These are phyloP conservation scores for Diachasmimorpha longicaudata DNA, from an alignment of 1,140 invertebrate genomes.

Conservation along the genomic window DNA sequence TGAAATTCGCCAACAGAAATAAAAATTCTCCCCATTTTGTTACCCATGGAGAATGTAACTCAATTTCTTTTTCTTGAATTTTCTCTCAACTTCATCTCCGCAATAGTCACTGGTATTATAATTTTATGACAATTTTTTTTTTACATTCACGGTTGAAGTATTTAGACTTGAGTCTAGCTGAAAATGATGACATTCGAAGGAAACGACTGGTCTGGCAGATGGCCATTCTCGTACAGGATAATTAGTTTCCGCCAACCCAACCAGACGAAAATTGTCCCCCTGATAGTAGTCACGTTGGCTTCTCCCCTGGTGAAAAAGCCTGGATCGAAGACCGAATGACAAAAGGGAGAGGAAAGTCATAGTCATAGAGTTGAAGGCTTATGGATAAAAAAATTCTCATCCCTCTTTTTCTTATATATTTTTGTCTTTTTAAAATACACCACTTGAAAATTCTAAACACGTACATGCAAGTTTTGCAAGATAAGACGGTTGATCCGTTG, in stretches of 20 bases:
- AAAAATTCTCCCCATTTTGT: background rate
- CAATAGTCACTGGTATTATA: background rate
- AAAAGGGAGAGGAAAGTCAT: background rate
- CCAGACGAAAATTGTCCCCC: constrained; percentile 32
- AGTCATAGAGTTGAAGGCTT: too few species aligned
- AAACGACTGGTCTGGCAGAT: constrained; percentile 42
- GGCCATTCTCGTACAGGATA: constrained; percentile 34
- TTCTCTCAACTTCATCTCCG: background rate
- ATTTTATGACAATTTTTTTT: background rate
- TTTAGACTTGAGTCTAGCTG: background rate
- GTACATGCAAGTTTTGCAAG: constrained; percentile 8
- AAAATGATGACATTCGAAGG: constrained; percentile 25
- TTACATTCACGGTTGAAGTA: background rate
- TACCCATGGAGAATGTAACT: background rate
- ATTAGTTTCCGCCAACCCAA: constrained; percentile 45
- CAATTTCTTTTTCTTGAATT: background rate
- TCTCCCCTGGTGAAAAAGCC: background rate
- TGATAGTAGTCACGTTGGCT: background rate
- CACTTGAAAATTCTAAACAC: background rate
- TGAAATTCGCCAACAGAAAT: background rate
- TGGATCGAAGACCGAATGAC: background rate
- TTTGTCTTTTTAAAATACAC: constrained; percentile 7
- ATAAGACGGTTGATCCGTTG: background rate
- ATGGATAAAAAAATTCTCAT: background rate
- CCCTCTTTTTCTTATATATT: background rate